A percentile compares a stretch with the other conserved stretches of the same genome.
phyloP scores from a whole-genome alignment of 2,113 vertebrate genomes.

The Gallinago jamesoni region DNA sequence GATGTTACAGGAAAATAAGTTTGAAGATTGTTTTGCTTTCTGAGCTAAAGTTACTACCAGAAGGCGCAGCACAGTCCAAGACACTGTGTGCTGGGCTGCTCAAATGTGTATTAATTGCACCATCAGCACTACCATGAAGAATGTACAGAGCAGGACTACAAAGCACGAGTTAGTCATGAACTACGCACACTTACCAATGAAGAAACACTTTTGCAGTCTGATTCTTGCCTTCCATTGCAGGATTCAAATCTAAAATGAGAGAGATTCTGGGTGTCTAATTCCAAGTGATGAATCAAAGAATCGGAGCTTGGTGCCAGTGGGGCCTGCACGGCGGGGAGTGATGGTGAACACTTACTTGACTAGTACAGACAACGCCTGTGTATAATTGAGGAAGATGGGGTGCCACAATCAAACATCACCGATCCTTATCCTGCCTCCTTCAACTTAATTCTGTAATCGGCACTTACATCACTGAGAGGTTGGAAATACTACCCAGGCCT shows the following conservation, averaged over 20 bases:
- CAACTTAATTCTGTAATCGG: not conserved
- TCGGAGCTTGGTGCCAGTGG: not conserved
- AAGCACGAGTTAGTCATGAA: not conserved
- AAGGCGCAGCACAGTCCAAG: rapidly evolving
- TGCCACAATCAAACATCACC: not conserved
- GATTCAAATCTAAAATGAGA: not conserved
- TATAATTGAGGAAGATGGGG: not conserved
- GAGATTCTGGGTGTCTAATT: not conserved
- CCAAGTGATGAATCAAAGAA: not conserved
- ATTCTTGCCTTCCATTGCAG: not conserved
- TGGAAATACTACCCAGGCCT: not conserved
- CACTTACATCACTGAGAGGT: not conserved
- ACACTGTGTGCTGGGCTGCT: not conserved
- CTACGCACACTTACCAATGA: not conserved
- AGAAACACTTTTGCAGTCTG: not conserved
- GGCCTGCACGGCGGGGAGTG: not conserved
- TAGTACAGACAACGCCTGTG: not conserved
- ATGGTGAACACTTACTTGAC: not conserved
- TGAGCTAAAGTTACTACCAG: not conserved
- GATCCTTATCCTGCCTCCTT: constrained; percentile 5
- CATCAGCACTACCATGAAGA: not conserved
- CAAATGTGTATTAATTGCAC: not conserved
- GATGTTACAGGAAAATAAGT: not conserved
- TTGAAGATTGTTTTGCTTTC: not conserved
- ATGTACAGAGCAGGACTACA: not conserved